Base-by-base conservation (phyloP, 2,888 invertebrate species). In the Vandiemenella viatica region DNA sequence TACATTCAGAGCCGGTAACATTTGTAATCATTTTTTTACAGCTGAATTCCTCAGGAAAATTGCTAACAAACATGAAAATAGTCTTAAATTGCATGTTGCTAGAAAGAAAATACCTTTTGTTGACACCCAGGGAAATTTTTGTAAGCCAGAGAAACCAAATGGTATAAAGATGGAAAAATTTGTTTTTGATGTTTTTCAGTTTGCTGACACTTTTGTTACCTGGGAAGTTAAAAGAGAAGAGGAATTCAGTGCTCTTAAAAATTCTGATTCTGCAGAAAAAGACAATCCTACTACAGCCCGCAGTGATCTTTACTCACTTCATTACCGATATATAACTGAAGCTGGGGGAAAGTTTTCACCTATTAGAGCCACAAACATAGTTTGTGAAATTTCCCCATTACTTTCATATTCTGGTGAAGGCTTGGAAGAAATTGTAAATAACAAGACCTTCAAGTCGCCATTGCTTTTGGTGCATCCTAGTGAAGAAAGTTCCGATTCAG, bases 111-210 rank as follows among this genome's bases (percentile, higher is more conserved):
- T 99, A 55, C 84, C 95, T 0, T 83, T 77, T 58, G 71, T 92
- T 0, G 81, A 89, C 62, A 71, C 73, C 1, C 70, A 75, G 7
- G 89, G 90, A 3, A 69, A 77, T 16, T 72, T 77, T 43, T 71
- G 79, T 37, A 80, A 77, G 54, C 96, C 98, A 0, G 74, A 77
- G 0, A 76, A 78, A 53, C 82, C 91, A 0, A 98, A 98, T 60
- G 98, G 97, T 8, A 90, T 98, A 55, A 99, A 99, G 71, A 84
- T 99, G 68, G 98, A 99, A 63, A 98, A 97, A 66, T 99, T 99
- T 65, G 88, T 99, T 8, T 99, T 99, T 65, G 98, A 99, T 66
- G 95, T 97, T 0, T 98, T 99, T 63, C 86, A 86, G 61, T 92
- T 90, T 66, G 80, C 95, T 1, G 79, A 87, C 55, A 83, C 82